Percentiles rank a stretch among this genome's conserved stretches.
Conservation (phyloP, 1,140 invertebrate species). For the Camponotus vicinus region DNA sequence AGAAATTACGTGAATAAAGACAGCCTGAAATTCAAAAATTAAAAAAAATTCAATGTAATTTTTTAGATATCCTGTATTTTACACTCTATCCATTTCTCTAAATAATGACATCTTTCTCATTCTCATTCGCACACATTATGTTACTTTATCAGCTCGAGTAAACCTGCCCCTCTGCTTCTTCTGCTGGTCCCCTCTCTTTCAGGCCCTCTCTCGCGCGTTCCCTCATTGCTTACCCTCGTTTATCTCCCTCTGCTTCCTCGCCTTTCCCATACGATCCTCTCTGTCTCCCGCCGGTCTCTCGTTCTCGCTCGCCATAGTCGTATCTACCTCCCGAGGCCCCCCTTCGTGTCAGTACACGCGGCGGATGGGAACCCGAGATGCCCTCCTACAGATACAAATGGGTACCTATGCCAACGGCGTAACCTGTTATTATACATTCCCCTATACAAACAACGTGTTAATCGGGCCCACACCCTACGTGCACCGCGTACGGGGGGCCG, state of each 20-base stretch:
- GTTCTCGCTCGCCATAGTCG: conserved; percentile 16
- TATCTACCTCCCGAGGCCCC: conserved; percentile 29
- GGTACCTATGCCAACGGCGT: conserved; percentile 83
- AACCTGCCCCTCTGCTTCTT: conserved; percentile 8
- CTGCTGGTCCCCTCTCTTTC: conserved; percentile 11
- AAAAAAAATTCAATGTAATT: neutral
- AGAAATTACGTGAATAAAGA: neutral
- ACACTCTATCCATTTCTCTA: neutral
- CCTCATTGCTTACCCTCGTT: conserved; percentile 19
- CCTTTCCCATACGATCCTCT: conserved; percentile 38
- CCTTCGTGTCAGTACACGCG: conserved; percentile 64
- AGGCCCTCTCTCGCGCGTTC: conserved; percentile 34
- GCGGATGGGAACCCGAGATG: conserved; percentile 84
- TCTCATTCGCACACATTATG: conserved; percentile 32
- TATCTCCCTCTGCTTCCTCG: conserved; percentile 36
- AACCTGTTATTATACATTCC: conserved; percentile 86
- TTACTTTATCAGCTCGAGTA: conserved; percentile 31
- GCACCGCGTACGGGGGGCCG: conserved; percentile 60
- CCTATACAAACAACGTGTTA: conserved; percentile 87
- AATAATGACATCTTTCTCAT: conserved; percentile 42
- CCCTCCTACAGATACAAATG: conserved; percentile 85
- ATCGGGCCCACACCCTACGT: conserved; percentile 81
- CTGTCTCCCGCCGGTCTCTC: conserved; percentile 41
- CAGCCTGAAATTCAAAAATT: neutral
- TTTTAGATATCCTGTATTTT: neutral